Percentiles rank a stretch among this genome's conserved stretches.
Evolutionary conservation across 2,113 vertebrate genomes (phyloP).

Genomic region (Hiodon alosoides): DNA sequence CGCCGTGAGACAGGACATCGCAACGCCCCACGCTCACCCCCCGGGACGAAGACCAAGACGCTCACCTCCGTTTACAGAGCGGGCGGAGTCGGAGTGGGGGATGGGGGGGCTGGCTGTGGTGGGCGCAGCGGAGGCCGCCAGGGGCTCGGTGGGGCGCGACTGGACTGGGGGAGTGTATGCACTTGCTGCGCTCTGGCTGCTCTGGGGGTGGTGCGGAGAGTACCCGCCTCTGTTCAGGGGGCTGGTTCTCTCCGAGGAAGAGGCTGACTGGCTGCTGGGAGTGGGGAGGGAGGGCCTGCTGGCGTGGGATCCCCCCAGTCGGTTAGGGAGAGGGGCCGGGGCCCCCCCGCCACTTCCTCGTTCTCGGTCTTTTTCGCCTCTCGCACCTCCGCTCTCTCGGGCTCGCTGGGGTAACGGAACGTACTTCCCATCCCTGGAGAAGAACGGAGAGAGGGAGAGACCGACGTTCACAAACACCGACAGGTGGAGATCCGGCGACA

Average conservation of each 20-base stretch:
- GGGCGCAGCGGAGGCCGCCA: conserved; percentile 30
- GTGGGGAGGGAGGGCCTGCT: conserved; percentile 49
- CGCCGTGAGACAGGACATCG: no score
- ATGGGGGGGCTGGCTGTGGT: conserved; percentile 43
- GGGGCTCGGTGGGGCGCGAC: conserved; percentile 28
- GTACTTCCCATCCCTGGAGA: conserved; percentile 76
- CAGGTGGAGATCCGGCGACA: not conserved
- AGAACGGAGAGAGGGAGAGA: not conserved
- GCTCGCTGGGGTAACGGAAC: conserved; percentile 80
- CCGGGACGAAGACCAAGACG: conserved; percentile 21
- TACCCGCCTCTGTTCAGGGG: conserved; percentile 57
- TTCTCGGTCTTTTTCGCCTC: conserved; percentile 38
- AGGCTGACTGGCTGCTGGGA: conserved; percentile 42
- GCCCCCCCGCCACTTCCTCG: conserved; percentile 36
- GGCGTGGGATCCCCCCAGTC: conserved; percentile 42
- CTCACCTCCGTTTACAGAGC: conserved; percentile 65
- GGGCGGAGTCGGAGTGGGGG: conserved; percentile 53
- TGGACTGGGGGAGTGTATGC: conserved; percentile 7
- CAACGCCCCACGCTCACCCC: no score
- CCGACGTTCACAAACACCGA: not conserved
- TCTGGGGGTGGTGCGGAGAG: conserved; percentile 67
- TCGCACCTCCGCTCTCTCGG: conserved; percentile 67
- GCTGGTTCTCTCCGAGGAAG: conserved; percentile 58
- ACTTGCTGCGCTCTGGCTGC: conserved; percentile 48
- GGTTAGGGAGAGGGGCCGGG: conserved; percentile 54